Conservation (phyloP, 2,888 invertebrate species). For the Eucera pruinosa region DNA sequence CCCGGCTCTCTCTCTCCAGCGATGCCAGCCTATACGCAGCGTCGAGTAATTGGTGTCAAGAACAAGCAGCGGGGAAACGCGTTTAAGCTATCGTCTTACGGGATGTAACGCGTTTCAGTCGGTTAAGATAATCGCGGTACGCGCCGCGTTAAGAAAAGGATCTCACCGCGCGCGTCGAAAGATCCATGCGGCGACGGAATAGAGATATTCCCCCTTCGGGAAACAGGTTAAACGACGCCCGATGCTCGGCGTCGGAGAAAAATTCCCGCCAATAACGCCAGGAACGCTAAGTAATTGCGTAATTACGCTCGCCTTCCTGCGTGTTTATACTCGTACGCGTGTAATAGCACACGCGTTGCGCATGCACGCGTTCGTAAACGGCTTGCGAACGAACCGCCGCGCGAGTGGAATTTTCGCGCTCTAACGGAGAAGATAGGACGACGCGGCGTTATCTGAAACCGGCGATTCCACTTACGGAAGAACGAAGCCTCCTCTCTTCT, state of each 20-base stretch:
- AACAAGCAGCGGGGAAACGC: constrained; percentile 59
- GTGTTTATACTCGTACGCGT: constrained; percentile 11
- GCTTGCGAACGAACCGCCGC: constrained; percentile 32
- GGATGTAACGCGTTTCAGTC: constrained; percentile 72
- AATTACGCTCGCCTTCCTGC: constrained; percentile 20
- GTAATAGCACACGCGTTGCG: too few species aligned
- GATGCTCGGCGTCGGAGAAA: neutral
- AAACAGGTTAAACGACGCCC: constrained; percentile 14
- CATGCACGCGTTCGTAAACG: neutral
- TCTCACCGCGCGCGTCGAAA: constrained; percentile 10
- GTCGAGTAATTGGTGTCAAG: constrained; percentile 66
- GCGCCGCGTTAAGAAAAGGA: constrained; percentile 45
- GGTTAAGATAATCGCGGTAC: constrained; percentile 70
- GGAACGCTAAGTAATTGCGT: constrained; percentile 31
- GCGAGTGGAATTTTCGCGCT: constrained; percentile 14
- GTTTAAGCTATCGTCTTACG: constrained; percentile 69
- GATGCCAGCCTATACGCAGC: too few species aligned
- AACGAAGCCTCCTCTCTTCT: neutral
- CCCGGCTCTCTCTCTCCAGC: constrained; percentile 17
- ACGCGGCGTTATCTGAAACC: constrained; percentile 27
- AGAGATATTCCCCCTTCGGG: constrained; percentile 22
- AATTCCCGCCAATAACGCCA: neutral
- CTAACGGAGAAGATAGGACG: constrained; percentile 7
- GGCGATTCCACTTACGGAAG: constrained; percentile 24
- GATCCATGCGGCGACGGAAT: constrained; percentile 14